Base-by-base conservation (phyloP, 1,140 invertebrate species). In the Hyles euphorbiae region DNA sequence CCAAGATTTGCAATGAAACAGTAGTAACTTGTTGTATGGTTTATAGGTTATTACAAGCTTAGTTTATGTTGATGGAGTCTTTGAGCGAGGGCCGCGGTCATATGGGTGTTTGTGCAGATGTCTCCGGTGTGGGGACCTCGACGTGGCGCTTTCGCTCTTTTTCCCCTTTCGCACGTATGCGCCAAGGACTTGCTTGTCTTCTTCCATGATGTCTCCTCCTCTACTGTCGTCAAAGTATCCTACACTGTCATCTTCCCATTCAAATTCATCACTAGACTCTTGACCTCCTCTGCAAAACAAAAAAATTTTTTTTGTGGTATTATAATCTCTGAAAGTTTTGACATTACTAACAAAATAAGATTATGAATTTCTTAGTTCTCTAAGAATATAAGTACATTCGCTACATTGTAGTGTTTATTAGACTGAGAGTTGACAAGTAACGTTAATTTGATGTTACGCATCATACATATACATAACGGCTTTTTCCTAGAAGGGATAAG, bases 51-150 rank as follows among this genome's bases (percentile, higher is more conserved):
- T 68, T 62, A 69, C 40, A 60, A 43, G 11, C 61, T 65, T 65
- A 61, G 40, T 56, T 63, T 72, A 56, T 3, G 45, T 61, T 5
- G 56, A 54, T 47, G 58, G 62, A 8, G 48, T 68, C 46, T 59
- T 77, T 61, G 64, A 66, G 12, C 34, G 65, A 51, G 86, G 86
- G 45, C 86, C 86, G 10, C 86, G 70, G 63, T 88, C 86, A 65
- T 85, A 88, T 10, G 86, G 86, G 55, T 89, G 84, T 84, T 89
- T 89, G 68, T 87, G 83, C 7, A 84, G 86, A 87, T 89, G 86
- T 77, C 86, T 83, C 59, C 81, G 86, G 56, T 87, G 83, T 7
- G 73, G 70, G 10, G 70, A 63, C 33, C 77, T 58, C 33, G 62
- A 65, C 3, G 68, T 68, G 3, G 63, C 54, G 46, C 70, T 75